Evolutionary conservation across 2,888 invertebrate genomes (phyloP), one percentile per base, ranked within the genome.

Genomic region (Acrocyrtus sp.): DNA sequence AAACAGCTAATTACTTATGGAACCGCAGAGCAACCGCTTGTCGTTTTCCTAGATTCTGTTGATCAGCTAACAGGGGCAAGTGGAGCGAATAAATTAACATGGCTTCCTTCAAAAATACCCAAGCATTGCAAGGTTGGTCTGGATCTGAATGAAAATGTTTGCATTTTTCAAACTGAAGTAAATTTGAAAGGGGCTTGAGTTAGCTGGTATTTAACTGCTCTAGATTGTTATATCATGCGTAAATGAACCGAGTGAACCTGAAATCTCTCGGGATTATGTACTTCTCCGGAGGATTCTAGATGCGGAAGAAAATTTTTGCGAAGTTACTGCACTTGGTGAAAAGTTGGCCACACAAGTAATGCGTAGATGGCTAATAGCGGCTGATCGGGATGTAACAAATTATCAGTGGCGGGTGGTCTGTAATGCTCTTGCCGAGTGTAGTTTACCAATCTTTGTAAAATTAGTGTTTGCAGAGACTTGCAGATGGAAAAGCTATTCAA

Each of bases 51-150:
- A 82, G 98, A 99, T 85, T 97, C 97, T 0, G 94, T 99, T 1
- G 98, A 99, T 86, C 97, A 98, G 84, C 87, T 99, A 56, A 97
- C 96, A 5, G 95, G 95, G 0, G 92, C 95, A 0, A 95, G 96
- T 81, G 95, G 95, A 82, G 94, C 96, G 26, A 97, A 96, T 82
- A 95, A 96, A 85, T 91, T 98, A 34, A 94, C 97, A 0, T 98
- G 98, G 98, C 86, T 98, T 81, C 98, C 98, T 0, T 94, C 95
- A 0, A 88, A 94, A 76, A 86, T 99, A 34, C 98, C 98, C 0
- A 88, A 89, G 0, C 87, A 94, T 85, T 96, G 95, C 83, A 96
- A 96, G 88, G 92, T 95, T 48, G n/a, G n/a, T n/a, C n/a, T n/a
- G n/a, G n/a, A n/a, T n/a, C n/a, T n/a, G n/a, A 19, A 19, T 41